A percentile compares a stretch with the other conserved stretches of the same genome.
Conservation (phyloP, 2,888 invertebrate species). For the Ptycholaimellus sp. region DNA sequence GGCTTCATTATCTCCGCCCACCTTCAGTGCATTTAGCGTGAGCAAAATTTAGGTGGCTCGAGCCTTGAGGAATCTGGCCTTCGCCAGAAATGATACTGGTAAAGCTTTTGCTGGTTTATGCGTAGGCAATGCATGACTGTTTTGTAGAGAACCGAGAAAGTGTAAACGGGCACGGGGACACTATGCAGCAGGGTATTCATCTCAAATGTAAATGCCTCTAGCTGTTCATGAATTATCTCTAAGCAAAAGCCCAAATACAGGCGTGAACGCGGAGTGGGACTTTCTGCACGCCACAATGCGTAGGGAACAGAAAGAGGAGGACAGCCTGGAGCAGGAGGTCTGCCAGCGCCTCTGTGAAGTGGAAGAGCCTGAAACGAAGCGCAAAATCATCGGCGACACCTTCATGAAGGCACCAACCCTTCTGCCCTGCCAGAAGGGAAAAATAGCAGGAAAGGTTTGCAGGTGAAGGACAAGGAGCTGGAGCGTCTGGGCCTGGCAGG, state of each 20-base stretch:
- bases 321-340: slow-evolving; percentile 11
- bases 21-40: not conserved
- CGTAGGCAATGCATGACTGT: too few species aligned
- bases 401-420: slow-evolving; percentile 41
- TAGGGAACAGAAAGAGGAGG: slow-evolving; percentile 7
- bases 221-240: too few species aligned
- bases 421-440: slow-evolving; percentile 8
- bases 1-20: not conserved
- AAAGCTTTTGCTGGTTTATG: too few species aligned
- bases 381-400: slow-evolving; percentile 93
- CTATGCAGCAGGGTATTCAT: too few species aligned
- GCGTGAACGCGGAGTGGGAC: slow-evolving; percentile 28
- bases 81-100: too few species aligned
- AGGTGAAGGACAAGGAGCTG: slow-evolving; percentile 25
- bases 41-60: slow-evolving; percentile 9
- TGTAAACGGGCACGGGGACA: too few species aligned
- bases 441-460: slow-evolving; percentile 13
- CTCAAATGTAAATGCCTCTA: too few species aligned
- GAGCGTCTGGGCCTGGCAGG: slow-evolving; percentile 52
- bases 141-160: too few species aligned
- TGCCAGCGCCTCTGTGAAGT: not conserved
- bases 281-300: slow-evolving; percentile 49
- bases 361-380: slow-evolving; percentile 76
- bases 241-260: too few species aligned
- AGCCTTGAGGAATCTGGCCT: too few species aligned